Percentiles rank a stretch among this genome's conserved stretches.
Conservation (phyloP, 2,888 invertebrate species). For the Lepidocyrtinus sp. region DNA sequence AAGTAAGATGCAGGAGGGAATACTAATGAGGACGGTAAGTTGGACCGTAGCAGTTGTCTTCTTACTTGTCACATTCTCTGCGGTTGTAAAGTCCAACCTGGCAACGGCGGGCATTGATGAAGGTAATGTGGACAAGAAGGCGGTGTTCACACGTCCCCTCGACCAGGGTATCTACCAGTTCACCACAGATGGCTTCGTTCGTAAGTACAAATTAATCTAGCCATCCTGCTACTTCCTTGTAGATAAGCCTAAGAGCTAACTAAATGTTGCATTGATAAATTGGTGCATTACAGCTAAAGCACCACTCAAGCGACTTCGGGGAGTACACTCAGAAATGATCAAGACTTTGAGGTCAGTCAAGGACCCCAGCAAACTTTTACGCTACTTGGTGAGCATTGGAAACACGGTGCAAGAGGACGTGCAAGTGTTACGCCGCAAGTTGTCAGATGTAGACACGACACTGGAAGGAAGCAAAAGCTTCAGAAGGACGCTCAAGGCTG, state of each 20-base stretch:
- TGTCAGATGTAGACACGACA: slow-evolving; percentile 29
- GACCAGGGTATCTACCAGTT: slow-evolving; percentile 64
- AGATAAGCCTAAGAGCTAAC: background rate
- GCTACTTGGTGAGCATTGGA: slow-evolving; percentile 65
- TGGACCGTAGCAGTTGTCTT: no score
- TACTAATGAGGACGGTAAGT: no score
- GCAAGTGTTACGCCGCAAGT: slow-evolving; percentile 49
- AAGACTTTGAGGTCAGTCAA: slow-evolving; percentile 60
- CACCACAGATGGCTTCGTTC: slow-evolving; percentile 62
- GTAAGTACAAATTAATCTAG: no score
- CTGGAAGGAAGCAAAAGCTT: slow-evolving; percentile 31
- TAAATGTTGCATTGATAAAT: no score
- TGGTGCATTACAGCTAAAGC: slow-evolving; percentile 48
- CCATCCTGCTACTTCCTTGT: background rate
- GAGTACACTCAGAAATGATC: slow-evolving; percentile 67
- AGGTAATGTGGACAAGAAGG: slow-evolving; percentile 60
- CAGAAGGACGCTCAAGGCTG: slow-evolving; percentile 53
- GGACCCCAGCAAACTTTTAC: slow-evolving; percentile 61
- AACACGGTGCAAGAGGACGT: slow-evolving; percentile 65
- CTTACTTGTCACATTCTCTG: no score
- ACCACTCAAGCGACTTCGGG: slow-evolving; percentile 59
- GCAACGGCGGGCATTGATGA: slow-evolving; percentile 32
- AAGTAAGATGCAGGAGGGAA: no score
- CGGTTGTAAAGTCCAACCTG: no score
- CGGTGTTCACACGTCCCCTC: slow-evolving; percentile 61